Evolutionary conservation across 2,113 vertebrate species (phyloP).

Genomic region (Aspidoscelis tigris): DNA sequence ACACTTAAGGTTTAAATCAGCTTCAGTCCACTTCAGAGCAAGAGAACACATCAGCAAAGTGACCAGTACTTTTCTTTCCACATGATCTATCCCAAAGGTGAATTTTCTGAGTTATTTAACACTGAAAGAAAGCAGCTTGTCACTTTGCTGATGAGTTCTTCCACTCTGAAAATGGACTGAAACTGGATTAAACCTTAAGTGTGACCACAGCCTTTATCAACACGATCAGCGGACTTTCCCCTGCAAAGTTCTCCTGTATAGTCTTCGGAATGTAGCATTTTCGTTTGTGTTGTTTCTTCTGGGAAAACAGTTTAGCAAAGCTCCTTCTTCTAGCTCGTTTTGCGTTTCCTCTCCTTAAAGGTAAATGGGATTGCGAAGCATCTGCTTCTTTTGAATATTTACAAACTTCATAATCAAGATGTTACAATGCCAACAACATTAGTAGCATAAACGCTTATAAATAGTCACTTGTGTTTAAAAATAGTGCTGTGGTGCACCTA

Average conservation of each 20-base stretch:
- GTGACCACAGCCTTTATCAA: slow-evolving; percentile 70
- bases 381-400: slow-evolving; percentile 73
- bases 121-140: no score
- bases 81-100: no score
- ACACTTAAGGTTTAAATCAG: no score
- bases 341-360: slow-evolving; percentile 65
- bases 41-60: no score
- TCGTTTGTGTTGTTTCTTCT: slow-evolving; percentile 68
- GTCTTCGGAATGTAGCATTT: slow-evolving; percentile 64
- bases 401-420: slow-evolving; percentile 66
- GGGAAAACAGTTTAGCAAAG: slow-evolving; percentile 63
- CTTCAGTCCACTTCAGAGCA: no score
- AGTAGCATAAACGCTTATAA: slow-evolving; percentile 60
- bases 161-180: no score
- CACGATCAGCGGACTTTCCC: slow-evolving; percentile 71
- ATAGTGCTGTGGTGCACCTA: slow-evolving; percentile 45
- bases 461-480: slow-evolving; percentile 69
- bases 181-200: no score
- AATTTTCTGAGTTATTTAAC: no score
- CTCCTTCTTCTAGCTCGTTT: slow-evolving; percentile 57
- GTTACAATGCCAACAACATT: slow-evolving; percentile 60
- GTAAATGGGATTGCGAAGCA: slow-evolving; percentile 68
- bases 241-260: slow-evolving; percentile 68
- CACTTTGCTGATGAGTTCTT: no score
- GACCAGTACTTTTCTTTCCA: no score